Conservation (phyloP, 2,888 invertebrate species). For the Agrotis ipsilon region DNA sequence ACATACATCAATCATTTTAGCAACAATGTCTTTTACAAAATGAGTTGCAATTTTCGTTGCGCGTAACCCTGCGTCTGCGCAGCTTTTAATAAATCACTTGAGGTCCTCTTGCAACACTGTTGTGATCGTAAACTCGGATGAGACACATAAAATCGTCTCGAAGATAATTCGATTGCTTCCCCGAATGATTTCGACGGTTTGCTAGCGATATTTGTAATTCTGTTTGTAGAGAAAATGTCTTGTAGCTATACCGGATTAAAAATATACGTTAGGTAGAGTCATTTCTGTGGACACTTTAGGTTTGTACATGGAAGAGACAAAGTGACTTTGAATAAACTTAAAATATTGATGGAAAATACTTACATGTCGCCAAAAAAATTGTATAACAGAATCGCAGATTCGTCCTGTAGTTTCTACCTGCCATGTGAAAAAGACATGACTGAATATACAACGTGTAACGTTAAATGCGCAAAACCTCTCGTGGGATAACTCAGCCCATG, state of each 20-base stretch:
- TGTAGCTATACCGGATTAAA: neutral
- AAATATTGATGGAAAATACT: neutral
- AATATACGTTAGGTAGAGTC: neutral
- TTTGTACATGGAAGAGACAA: neutral
- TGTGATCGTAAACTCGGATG: slow-evolving; percentile 64
- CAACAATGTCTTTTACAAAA: slow-evolving; percentile 67
- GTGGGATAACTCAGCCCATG: no score
- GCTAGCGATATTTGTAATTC: slow-evolving; percentile 33
- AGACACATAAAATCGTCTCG: slow-evolving; percentile 79
- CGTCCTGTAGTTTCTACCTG: no score
- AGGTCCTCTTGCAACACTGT: slow-evolving; percentile 74
- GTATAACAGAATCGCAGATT: neutral
- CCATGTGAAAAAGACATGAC: no score
- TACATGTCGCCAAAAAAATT: neutral
- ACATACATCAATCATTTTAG: slow-evolving; percentile 62
- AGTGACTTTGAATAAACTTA: neutral
- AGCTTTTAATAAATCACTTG: slow-evolving; percentile 67
- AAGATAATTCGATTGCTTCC: slow-evolving; percentile 85
- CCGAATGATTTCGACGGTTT: slow-evolving; percentile 74
- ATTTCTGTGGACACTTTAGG: neutral
- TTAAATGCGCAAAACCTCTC: no score
- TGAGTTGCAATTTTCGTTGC: slow-evolving; percentile 77
- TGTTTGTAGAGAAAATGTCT: neutral
- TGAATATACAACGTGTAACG: no score
- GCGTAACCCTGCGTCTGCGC: slow-evolving; percentile 62